Percentiles rank a stretch among this genome's conserved stretches.
Conservation (phyloP, 1,140 invertebrate genomes). For the Melanaphis sacchari region DNA sequence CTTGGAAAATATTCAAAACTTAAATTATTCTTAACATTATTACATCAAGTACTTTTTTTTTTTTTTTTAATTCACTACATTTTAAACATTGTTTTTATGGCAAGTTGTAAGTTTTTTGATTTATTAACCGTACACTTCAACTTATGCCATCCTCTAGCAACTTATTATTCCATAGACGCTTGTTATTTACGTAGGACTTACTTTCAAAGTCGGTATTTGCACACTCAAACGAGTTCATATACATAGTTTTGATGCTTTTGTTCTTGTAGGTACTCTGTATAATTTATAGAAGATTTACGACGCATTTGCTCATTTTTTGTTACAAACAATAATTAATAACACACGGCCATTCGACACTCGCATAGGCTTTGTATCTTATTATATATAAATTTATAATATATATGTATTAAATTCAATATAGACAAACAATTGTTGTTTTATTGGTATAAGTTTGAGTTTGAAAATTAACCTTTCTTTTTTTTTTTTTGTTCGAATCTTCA, state of each 20-base stretch:
- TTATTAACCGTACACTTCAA: background rate
- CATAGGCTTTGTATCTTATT: background rate
- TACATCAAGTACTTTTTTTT: background rate
- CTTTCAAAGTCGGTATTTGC: background rate
- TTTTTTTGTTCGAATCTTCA: background rate
- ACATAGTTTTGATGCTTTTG: conserved; percentile 4
- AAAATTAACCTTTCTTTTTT: background rate
- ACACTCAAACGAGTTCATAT: background rate
- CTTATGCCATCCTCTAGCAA: background rate
- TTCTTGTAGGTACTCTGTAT: background rate
- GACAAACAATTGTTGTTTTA: background rate
- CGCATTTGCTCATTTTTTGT: background rate
- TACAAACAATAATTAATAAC: background rate
- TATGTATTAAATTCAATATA: background rate
- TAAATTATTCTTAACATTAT: background rate
- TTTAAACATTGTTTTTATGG: background rate
- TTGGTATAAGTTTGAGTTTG: too few relatives aligned
- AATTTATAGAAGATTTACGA: conserved; percentile 14
- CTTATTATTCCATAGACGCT: background rate
- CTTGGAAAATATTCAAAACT: background rate
- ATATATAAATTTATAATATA: background rate
- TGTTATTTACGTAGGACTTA: background rate
- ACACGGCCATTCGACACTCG: background rate
- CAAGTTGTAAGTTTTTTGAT: background rate
- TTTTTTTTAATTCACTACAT: background rate